Conservation (phyloP, 2,113 vertebrate species). For the Barbus barbus region DNA sequence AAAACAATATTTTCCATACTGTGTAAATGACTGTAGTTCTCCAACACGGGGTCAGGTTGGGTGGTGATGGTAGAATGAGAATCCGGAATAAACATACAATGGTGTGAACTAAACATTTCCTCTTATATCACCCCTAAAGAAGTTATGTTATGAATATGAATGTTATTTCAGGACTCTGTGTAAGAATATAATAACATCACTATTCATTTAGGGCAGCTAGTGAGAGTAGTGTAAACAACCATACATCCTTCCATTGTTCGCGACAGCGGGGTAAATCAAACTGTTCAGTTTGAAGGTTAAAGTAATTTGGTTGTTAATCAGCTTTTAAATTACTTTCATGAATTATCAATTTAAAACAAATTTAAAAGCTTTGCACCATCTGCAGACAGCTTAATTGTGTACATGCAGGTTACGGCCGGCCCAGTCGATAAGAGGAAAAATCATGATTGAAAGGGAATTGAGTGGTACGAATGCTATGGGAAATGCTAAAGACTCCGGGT, state of each 20-base stretch:
- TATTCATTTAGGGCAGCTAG: neutral
- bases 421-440: neutral
- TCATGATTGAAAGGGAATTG: conserved; percentile 4
- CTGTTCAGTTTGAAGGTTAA: neutral
- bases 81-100: neutral
- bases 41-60: neutral
- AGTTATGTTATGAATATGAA: neutral
- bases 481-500: neutral
- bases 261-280: neutral
- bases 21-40: too few relatives aligned
- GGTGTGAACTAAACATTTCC: neutral
- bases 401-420: neutral
- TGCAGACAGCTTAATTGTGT: conserved; percentile 16
- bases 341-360: conserved; percentile 6
- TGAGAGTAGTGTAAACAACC: neutral
- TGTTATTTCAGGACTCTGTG: neutral
- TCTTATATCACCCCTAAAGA: neutral
- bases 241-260: neutral
- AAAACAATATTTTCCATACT: neutral
- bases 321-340: neutral
- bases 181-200: neutral
- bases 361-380: neutral
- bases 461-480: neutral
- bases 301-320: neutral
- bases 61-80: neutral